A percentile compares a stretch with the other conserved stretches of the same genome.
Evolutionary conservation across 2,113 vertebrate genomes (phyloP).

Genomic region (Nyctibius bracteatus): DNA sequence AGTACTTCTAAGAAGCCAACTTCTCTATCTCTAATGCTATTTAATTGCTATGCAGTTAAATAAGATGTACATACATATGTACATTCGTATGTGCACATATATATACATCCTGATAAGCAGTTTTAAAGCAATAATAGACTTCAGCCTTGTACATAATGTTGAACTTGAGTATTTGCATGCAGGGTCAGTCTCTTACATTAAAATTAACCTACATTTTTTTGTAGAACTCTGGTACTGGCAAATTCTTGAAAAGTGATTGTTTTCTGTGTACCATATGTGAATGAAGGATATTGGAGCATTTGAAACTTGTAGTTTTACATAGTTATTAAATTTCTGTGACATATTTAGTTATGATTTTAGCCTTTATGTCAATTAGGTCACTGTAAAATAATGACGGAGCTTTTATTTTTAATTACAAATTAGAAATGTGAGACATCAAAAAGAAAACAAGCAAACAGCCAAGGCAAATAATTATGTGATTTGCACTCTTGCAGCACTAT

Average conservation of each 20-base stretch:
- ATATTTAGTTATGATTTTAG: neutral
- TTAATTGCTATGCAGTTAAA: slow-evolving; percentile 20
- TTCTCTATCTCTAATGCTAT: neutral
- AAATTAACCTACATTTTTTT: neutral
- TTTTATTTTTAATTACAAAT: neutral
- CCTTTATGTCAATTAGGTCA: neutral
- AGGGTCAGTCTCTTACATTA: neutral
- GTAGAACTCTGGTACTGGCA: neutral
- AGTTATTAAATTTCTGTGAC: neutral
- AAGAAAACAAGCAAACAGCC: neutral
- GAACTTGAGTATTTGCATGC: neutral
- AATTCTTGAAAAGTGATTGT: neutral
- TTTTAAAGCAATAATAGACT: slow-evolving; percentile 5
- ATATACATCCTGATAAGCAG: neutral
- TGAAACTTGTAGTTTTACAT: neutral
- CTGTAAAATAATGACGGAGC: neutral
- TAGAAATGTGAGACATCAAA: neutral
- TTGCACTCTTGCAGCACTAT: neutral
- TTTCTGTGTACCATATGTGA: neutral
- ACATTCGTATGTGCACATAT: neutral
- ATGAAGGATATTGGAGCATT: neutral
- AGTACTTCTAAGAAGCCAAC: neutral
- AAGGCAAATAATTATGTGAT: neutral
- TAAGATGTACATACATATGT: neutral
- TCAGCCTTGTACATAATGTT: neutral